Percentiles rank a stretch among this genome's conserved stretches.
Evolutionary conservation across 2,113 vertebrate species (phyloP).

Genomic region (Campylomormyrus tamandua): DNA sequence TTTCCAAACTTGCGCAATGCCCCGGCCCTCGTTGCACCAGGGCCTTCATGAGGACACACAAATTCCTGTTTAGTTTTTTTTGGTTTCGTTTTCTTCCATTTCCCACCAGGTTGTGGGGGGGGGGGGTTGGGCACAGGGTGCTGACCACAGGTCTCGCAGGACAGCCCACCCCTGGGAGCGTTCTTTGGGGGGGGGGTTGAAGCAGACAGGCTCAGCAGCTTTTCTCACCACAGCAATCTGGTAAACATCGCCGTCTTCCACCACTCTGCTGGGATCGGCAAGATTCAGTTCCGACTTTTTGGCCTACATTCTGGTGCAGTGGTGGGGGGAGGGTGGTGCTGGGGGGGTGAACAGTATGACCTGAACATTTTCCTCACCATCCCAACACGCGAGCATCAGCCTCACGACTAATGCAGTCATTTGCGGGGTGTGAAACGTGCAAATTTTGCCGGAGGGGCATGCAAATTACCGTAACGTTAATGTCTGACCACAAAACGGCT

Average conservation of each 20-base stretch:
- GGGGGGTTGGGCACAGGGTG: neutral
- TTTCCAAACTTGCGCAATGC: neutral
- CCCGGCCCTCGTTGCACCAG: neutral
- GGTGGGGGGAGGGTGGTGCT: neutral
- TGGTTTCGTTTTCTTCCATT: neutral
- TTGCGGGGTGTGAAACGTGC: neutral
- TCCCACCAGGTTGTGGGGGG: neutral
- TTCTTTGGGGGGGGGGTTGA: neutral
- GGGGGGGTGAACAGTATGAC: neutral
- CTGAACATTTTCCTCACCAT: constrained; percentile 16
- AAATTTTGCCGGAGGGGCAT: neutral
- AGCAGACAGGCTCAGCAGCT: constrained; percentile 24
- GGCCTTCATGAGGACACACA: neutral
- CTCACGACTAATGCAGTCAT: neutral
- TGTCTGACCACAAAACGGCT: neutral
- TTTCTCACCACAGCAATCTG: constrained; percentile 25
- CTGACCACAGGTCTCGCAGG: neutral
- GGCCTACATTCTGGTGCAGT: neutral
- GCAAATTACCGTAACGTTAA: neutral
- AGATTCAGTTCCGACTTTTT: constrained; percentile 42
- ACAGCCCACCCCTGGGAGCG: neutral
- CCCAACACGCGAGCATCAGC: neutral
- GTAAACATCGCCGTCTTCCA: constrained; percentile 29
- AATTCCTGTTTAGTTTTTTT: neutral
- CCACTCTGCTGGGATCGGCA: constrained; percentile 42